These are phyloP conservation scores for Drosophila nigrodunni DNA, from an alignment of 1,140 invertebrate species.

Conservation along the genomic window DNA sequence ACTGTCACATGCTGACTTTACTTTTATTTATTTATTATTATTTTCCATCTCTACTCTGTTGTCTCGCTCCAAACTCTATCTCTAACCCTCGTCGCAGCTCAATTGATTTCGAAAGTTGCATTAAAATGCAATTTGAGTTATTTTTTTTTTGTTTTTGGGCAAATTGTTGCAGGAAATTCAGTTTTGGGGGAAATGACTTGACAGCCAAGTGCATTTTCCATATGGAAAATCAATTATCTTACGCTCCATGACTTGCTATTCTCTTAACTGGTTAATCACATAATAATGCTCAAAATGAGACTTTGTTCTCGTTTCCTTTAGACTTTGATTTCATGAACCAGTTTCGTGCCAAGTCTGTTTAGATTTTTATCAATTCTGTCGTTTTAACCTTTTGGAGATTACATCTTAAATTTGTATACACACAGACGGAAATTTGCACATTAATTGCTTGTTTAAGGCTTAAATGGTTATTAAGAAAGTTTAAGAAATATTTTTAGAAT, in stretches of 20 bases:
- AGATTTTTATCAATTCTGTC: constrained; percentile 4
- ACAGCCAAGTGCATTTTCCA: constrained; percentile 27
- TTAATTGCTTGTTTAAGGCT: neutral
- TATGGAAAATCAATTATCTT: constrained; percentile 21
- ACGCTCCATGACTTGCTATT: constrained; percentile 11
- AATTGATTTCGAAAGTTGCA: constrained; percentile 83
- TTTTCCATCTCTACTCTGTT: constrained; percentile 4
- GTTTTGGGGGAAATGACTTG: constrained; percentile 44
- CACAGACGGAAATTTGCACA: neutral
- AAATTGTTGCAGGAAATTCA: constrained; percentile 36
- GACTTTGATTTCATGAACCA: neutral
- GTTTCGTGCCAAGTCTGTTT: neutral
- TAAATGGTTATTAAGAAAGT: neutral
- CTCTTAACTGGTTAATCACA: constrained; percentile 19
- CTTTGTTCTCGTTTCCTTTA: neutral
- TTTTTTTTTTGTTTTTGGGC: neutral
- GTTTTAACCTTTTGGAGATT: constrained; percentile 4
- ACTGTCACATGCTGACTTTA: constrained; percentile 71
- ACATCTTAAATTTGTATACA: constrained; percentile 5
- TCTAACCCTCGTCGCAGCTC: neutral
- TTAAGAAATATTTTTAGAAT: neutral
- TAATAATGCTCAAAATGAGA: constrained; percentile 3
- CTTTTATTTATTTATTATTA: constrained; percentile 68
- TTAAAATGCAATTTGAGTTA: constrained; percentile 79
- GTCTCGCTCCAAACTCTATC: constrained; percentile 9